Base-by-base conservation (phyloP, 1,140 invertebrate genomes). In the Melitaea cinxia region DNA sequence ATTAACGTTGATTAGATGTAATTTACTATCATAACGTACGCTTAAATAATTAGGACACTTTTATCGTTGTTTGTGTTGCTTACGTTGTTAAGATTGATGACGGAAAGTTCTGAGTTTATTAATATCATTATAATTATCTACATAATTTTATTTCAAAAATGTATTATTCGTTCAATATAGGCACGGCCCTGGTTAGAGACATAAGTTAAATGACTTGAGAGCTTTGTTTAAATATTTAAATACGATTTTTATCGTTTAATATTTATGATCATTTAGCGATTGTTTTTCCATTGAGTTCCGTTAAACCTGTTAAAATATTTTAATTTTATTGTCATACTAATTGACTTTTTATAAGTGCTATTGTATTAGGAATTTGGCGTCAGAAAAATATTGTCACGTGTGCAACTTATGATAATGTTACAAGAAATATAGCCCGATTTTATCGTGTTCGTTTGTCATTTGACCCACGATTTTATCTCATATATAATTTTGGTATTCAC, bases 1-100 rank as follows among this genome's bases (percentile, higher is more conserved):
- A 87, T 87, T 87, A 82, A 81, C 70, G 78, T 85, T 83, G 75
- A 89, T 88, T 86, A 83, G 73, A 53, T 56, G 79, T 77, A 79
- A 86, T 89, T 89, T 89, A 56, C 68, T 79, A 69, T 65, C 63
- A 76, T 70, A 75, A 68, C 42, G 70, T 47, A 59, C 73, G 77
- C 73, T 79, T 68, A 45, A 55, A 62, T 70, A 80, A 70, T 73
- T 77, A 82, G 61, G 74, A 75, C 73, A 72, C 70, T 78, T 82
- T 72, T 68, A 69, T 75, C 65, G 65, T 63, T 72, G 61, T 66
- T 57, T 57, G 37, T 50, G 42, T 42, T 35, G 35, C 37, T 63
- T 59, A 59, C 37, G 42, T 47, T 47, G 10, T 23, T 47, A 10
- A 21, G 42, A 47, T 47, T 47, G 14, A 47, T 47, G 19, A 42